Conservation (phyloP, 1,140 invertebrate species). For the Pollicipes pollicipes region DNA sequence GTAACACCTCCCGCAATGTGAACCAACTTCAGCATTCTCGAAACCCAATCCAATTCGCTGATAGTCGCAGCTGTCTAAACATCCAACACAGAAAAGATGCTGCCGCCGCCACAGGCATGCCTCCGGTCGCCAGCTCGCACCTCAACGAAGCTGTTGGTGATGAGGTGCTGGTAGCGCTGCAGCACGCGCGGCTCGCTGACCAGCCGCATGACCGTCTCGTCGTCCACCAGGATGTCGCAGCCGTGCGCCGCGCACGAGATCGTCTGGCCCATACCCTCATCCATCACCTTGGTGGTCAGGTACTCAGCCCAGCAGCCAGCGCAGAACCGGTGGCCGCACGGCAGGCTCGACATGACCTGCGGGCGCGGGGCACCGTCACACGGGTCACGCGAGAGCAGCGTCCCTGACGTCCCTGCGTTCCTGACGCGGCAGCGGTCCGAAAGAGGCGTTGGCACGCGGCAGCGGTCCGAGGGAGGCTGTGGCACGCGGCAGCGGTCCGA, state of each 20-base stretch:
- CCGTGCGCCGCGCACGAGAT: slow-evolving; percentile 77
- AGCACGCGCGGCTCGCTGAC: slow-evolving; percentile 80
- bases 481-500: too few species aligned
- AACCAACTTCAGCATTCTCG: too few species aligned
- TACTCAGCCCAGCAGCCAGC: slow-evolving; percentile 89
- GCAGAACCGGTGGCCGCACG: slow-evolving; percentile 94
- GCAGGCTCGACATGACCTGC: slow-evolving; percentile 86
- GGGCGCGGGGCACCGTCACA: slow-evolving; percentile 26
- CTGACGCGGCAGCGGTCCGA: too few species aligned
- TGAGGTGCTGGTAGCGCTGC: slow-evolving; percentile 92
- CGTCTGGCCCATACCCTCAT: slow-evolving; percentile 87
- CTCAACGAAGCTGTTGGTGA: slow-evolving; percentile 97
- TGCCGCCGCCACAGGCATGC: too few species aligned
- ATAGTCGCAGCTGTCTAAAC: too few species aligned
- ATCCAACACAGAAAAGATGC: too few species aligned
- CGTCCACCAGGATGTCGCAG: slow-evolving; percentile 80
- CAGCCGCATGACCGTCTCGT: slow-evolving; percentile 85
- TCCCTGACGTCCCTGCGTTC: too few species aligned
- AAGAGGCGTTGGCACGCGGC: slow-evolving; percentile 9
- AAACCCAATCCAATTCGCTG: too few species aligned
- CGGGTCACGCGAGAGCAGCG: background rate
- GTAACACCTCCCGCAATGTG: too few species aligned
- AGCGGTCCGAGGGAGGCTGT: too few species aligned
- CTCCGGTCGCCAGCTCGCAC: too few species aligned
- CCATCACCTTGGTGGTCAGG: slow-evolving; percentile 94